Evolutionary conservation across 2,888 invertebrate genomes (phyloP), one percentile per base, ranked within the genome.

Genomic region (Phymatocera aterrima): DNA sequence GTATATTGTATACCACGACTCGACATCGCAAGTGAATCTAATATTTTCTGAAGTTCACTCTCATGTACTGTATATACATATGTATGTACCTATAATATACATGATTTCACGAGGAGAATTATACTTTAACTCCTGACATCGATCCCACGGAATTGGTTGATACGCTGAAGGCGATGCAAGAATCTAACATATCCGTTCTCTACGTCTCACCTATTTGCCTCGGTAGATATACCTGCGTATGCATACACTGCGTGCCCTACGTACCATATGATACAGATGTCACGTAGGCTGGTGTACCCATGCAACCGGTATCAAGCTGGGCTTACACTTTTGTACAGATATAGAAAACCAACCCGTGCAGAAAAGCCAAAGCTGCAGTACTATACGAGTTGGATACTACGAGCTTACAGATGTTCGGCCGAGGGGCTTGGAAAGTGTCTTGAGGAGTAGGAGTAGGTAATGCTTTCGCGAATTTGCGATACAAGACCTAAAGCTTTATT

Each of bases 111-210:
- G 40, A 40, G 40, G 57, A 4, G 57, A 57, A 57, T 57, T 40
- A 60, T 21, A 46, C 46, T 68, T 28, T 43, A 68, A 43, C 28
- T n/a, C 24, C 46, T 68, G 43, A 68, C 43, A 28, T n/a, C n/a
- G n/a, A n/a, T 68, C 43, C 15, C 15, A 46, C 43, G 68, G 24
- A 68, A 68, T 68, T 68, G 40, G 46, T 68, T 28, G 46, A 46
- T 68, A 21, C 68, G 28, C 43, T 68, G n/a, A 6, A 18, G 54
- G 43, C 68, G 24, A n/a, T n/a, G 28, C 28, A 28, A 5, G 68
- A 18, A 34, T 64, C n/a, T 8, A 8, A 10, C 28, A 64, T 64
- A 51, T n/a, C 54, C 6, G 43, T 68, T 68, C 46, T 68, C 68
- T 68, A 21, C 37, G 37, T 12, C 24, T 68, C 24, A 10, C 12